phyloP scores from a whole-genome alignment of 2,888 invertebrate species.

The Thereva unica region DNA sequence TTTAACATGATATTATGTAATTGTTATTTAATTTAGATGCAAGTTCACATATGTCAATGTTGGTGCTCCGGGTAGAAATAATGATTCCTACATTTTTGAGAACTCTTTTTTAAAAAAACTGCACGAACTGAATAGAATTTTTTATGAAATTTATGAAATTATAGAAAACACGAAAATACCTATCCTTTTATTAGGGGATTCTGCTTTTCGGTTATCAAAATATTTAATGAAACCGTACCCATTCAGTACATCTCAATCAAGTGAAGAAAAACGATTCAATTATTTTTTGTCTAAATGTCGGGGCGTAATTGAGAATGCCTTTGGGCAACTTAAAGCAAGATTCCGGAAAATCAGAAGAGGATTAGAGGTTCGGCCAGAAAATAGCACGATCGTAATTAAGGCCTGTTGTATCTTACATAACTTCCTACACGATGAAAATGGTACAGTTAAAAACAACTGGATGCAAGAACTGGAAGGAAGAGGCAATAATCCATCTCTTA shows the following conservation, averaged over 20 bases:
- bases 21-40: neutral
- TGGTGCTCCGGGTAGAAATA: slow-evolving; percentile 3
- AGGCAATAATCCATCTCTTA: no score
- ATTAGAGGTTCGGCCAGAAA: slow-evolving; percentile 21
- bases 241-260: slow-evolving; percentile 23
- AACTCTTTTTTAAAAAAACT: neutral
- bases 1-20: no score
- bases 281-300: slow-evolving; percentile 24
- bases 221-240: slow-evolving; percentile 15
- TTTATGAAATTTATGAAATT: no score
- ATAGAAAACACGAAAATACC: neutral
- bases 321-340: slow-evolving; percentile 30
- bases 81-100: slow-evolving; percentile 13
- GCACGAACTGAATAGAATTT: neutral
- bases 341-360: slow-evolving; percentile 25
- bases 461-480: no score
- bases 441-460: no score
- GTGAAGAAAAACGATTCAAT: slow-evolving; percentile 24
- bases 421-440: no score
- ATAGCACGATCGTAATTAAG: slow-evolving; percentile 12
- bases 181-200: slow-evolving; percentile 20
- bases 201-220: slow-evolving; percentile 26
- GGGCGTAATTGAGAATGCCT: slow-evolving; percentile 28
- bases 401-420: slow-evolving; percentile 28
- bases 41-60: slow-evolving; percentile 4